phyloP scores from a whole-genome alignment of 2,888 invertebrate species.

The Priocnemis perturbator region DNA sequence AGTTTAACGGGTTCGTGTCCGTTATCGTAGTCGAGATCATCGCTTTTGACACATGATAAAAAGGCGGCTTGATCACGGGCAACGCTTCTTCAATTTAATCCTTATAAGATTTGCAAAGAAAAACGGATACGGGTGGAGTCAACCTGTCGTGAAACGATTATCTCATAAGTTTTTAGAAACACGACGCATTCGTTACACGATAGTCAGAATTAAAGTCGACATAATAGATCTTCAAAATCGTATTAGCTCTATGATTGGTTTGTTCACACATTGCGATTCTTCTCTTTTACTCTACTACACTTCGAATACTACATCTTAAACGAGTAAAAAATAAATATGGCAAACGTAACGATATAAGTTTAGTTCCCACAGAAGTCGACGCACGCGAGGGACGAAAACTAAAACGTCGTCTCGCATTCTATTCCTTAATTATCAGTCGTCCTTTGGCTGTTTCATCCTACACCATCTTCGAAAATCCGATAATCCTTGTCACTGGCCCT shows the following conservation, averaged over 20 bases:
- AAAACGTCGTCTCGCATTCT: neutral
- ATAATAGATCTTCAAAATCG: too few species aligned
- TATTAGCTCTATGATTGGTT: neutral
- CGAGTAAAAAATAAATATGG: conserved; percentile 3
- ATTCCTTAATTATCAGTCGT: neutral
- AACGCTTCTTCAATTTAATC: too few species aligned
- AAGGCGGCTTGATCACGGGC: too few species aligned
- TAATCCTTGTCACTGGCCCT: too few species aligned
- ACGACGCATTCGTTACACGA: too few species aligned
- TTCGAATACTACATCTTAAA: conserved; percentile 2
- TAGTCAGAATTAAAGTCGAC: too few species aligned
- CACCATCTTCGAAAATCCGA: neutral
- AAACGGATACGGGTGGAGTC: too few species aligned
- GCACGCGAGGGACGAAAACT: neutral
- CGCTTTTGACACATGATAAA: neutral
- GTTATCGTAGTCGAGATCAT: conserved; percentile 20
- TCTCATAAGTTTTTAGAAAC: neutral
- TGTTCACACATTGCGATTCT: neutral
- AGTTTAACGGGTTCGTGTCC: conserved; percentile 28
- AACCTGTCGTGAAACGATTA: neutral
- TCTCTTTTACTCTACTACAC: too few species aligned
- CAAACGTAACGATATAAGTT: conserved; percentile 7
- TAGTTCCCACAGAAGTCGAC: neutral
- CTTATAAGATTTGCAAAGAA: too few species aligned
- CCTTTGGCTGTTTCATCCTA: too few species aligned